Evolutionary conservation across 1,140 invertebrate species (phyloP), one percentile per base, ranked within the genome.

Genomic region (Heliconius hewitsoni): DNA sequence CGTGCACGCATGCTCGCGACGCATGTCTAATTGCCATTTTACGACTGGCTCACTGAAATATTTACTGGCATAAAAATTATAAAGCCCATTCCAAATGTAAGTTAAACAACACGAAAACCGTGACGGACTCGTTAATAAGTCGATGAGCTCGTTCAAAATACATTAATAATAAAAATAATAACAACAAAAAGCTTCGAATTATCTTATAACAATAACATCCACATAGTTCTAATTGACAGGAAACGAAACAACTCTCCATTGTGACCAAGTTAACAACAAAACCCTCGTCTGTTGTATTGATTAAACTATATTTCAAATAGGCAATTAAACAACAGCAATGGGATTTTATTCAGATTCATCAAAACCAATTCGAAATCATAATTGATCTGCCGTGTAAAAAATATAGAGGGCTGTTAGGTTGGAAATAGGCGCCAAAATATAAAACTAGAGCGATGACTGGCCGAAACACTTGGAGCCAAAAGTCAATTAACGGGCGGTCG

Each of bases 261-360:
- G 74, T 80, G 80, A 84, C 83, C 74, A 76, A 80, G 84, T 85
- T 84, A 86, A 84, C 79, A 76, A 85, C 81, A 81, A 83, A 34
- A 81, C 79, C 79, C 79, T 83, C 80, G 71, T 27, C 84, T 83
- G 86, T 90, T 89, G 88, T 89, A 84, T 85, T 81, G 87, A 89
- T 90, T 89, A 86, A 89, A 89, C 89, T 88, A 89, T 91, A 89
- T 91, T 89, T 91, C 89, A 91, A 92, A 91, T 86, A 84, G 81
- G 84, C 91, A 92, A 94, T 94, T 93, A 94, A 92, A 87, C 89
- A 92, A 91, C 84, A 88, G 88, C 90, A 90, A 93, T 93, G 88
- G 89, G 87, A 93, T 92, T 92, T 92, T 92, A 93, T 93, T 94
- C 89, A 91, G 90, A 92, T 94, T 91, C 92, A 94, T 94, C 91